Evolutionary conservation across 2,113 vertebrate species (phyloP), one percentile per base, ranked within the genome.

Genomic region (Pogona vitticeps): DNA sequence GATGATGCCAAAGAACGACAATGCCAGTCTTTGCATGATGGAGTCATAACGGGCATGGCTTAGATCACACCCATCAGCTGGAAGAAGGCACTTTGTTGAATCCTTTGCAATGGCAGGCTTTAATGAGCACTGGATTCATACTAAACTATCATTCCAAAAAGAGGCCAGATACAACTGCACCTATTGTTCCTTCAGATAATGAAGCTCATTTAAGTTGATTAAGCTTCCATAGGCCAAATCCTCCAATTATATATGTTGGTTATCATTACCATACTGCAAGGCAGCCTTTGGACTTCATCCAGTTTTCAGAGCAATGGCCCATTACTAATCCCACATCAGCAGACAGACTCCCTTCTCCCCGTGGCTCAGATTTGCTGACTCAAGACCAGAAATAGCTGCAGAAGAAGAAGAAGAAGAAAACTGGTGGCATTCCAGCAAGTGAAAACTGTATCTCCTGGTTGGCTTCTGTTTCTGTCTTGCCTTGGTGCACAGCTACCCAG

Each of bases 191-290:
- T 82, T 67, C 6, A 28, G n/a, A 76, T 75, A 82, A 87, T 87
- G 79, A 72, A 81, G n/a, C 71, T 40, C 85, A 67, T 87, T 82
- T 75, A 84, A 87, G 85, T 65, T 82, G 78, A 87, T 76, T 87
- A 82, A 87, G n/a, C 42, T 76, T 76, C n/a, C 40, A 42, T 56
- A 82, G 59, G 71, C 80, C 40, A 75, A 81, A 56, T 86, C n/a
- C 58, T 76, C 70, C 31, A 58, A 76, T 84, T 84, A 33, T 73
- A 38, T 80, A 63, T n/a, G 15, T 81, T 46, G 70, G 79, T 67
- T n/a, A n/a, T n/a, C 78, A 87, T 76, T 87, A 65, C 33, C 72
- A 82, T 31, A 65, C 65, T 67, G 72, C 72, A 65, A 46, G 31
- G 6, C 83, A 84, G 83, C 13, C 72, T 21, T 67, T 84, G 72